Conservation (phyloP, 2,888 invertebrate genomes). For the Dynastes hyllus region DNA sequence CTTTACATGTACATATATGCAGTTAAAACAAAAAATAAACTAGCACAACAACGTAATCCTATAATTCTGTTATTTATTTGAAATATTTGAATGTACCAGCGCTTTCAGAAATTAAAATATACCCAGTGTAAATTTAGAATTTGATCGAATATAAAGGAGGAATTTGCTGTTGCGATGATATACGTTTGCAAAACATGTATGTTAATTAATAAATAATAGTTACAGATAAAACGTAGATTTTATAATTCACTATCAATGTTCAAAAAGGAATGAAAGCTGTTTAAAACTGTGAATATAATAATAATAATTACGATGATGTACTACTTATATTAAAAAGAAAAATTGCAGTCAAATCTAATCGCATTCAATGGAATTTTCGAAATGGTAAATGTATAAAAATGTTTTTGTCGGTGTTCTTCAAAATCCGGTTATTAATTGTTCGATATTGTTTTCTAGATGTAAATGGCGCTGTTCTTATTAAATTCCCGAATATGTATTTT, state of each 20-base stretch:
- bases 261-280: conserved; percentile 30
- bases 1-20: no score
- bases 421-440: neutral
- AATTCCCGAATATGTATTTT: neutral
- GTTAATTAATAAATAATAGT: neutral
- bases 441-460: neutral
- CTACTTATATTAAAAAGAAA: conserved; percentile 10
- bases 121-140: neutral
- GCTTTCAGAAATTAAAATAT: conserved; percentile 3
- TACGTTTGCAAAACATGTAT: conserved; percentile 1
- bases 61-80: neutral
- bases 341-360: conserved; percentile 6
- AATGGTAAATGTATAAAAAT: neutral
- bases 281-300: conserved; percentile 35
- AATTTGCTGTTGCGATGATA: neutral
- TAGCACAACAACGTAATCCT: neutral
- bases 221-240: conserved; percentile 28
- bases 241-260: conserved; percentile 40
- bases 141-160: neutral
- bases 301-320: conserved; percentile 1
- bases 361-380: conserved; percentile 23
- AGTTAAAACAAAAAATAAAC: conserved; percentile 6
- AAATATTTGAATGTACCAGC: neutral
- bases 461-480: neutral
- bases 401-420: conserved; percentile 7